A percentile compares a stretch with the other conserved stretches of the same genome.
Conservation (phyloP, 2,797 vertebrate species). For the Gadopsis marmoratus region DNA sequence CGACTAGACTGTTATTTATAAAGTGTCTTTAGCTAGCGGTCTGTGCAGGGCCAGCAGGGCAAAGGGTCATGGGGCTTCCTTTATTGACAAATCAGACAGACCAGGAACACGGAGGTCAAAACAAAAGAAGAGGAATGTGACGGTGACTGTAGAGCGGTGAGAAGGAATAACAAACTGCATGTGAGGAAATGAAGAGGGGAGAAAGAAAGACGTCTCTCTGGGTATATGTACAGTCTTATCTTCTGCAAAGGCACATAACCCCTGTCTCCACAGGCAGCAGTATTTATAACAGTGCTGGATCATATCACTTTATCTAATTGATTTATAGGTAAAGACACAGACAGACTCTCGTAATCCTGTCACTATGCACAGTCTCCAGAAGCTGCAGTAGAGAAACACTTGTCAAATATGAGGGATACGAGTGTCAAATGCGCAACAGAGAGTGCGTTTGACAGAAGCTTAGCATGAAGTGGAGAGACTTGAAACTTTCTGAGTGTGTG, state of each 20-base stretch:
- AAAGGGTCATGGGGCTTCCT: slow-evolving; percentile 67
- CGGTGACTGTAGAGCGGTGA: neutral
- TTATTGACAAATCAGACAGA: slow-evolving; percentile 51
- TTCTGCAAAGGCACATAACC: slow-evolving; percentile 39
- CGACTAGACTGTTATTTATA: slow-evolving; percentile 92
- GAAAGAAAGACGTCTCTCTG: slow-evolving; percentile 33
- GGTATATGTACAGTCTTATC: slow-evolving; percentile 35
- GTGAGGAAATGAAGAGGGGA: slow-evolving; percentile 31
- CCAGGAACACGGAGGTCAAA: slow-evolving; percentile 7
- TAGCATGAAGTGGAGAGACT: slow-evolving; percentile 63
- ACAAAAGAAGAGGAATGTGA: slow-evolving; percentile 17
- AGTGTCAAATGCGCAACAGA: slow-evolving; percentile 67
- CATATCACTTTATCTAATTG: slow-evolving; percentile 71
- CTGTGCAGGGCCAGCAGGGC: slow-evolving; percentile 65
- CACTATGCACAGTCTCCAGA: slow-evolving; percentile 52
- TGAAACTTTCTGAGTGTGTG: slow-evolving; percentile 59
- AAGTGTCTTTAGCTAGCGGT: slow-evolving; percentile 87
- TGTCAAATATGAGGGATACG: slow-evolving; percentile 68
- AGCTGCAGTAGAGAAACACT: slow-evolving; percentile 61
- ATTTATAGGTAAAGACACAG: slow-evolving; percentile 69
- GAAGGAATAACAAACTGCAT: slow-evolving; percentile 12
- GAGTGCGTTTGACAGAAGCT: slow-evolving; percentile 71
- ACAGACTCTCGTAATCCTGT: slow-evolving; percentile 61
- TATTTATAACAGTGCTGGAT: slow-evolving; percentile 59
- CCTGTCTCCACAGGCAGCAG: slow-evolving; percentile 50